phyloP scores from a whole-genome alignment of 2,113 vertebrate genomes.

The Bagarius yarrelli region DNA sequence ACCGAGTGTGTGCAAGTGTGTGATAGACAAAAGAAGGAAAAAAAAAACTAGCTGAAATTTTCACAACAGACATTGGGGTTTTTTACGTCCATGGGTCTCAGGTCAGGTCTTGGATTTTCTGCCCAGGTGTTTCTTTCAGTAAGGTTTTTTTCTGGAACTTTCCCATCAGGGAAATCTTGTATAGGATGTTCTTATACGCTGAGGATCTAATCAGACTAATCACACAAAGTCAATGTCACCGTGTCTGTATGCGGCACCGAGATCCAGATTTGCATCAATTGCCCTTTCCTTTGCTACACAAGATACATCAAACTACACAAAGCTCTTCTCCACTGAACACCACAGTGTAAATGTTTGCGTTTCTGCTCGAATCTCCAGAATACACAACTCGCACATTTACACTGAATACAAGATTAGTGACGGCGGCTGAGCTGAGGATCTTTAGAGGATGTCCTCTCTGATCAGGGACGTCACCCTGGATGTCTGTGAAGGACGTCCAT shows the following conservation, averaged over 20 bases:
- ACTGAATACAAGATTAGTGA: constrained; percentile 38
- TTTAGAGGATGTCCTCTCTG: constrained; percentile 11
- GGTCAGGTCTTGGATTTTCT: too few relatives aligned
- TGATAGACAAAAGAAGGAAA: too few relatives aligned
- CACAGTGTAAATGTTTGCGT: constrained; percentile 33
- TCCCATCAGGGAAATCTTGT: background rate
- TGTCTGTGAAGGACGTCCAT: background rate
- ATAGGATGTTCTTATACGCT: background rate
- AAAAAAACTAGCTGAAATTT: too few relatives aligned
- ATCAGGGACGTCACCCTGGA: background rate
- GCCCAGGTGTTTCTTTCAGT: background rate
- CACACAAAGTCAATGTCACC: background rate
- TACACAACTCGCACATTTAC: constrained; percentile 8
- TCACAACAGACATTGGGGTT: too few relatives aligned
- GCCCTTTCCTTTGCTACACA: constrained; percentile 18
- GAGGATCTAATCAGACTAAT: background rate
- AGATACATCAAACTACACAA: constrained; percentile 11
- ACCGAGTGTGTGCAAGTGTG: background rate
- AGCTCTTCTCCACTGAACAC: constrained; percentile 23
- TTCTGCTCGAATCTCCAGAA: constrained; percentile 33
- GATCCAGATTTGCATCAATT: constrained; percentile 27
- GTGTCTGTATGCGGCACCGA: background rate
- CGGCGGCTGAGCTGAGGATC: constrained; percentile 19
- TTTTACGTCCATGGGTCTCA: too few relatives aligned
- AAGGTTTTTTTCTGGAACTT: background rate